A percentile compares a stretch with the other conserved stretches of the same genome.
phyloP scores from a whole-genome alignment of 2,888 invertebrate species.

The Atethmia centrago region DNA sequence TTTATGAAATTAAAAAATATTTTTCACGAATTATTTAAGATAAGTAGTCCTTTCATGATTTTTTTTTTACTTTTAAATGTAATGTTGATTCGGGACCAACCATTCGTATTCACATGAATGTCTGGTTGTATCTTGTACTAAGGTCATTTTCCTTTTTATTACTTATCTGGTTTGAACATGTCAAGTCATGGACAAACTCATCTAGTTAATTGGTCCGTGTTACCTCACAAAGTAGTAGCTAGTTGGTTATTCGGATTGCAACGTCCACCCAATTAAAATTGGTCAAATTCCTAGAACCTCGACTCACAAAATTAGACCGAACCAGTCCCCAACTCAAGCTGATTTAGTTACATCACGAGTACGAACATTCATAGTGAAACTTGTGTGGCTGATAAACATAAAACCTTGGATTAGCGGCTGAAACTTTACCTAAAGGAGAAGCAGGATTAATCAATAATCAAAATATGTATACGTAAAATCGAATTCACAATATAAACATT shows the following conservation, averaged over 20 bases:
- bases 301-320: slow-evolving; percentile 50
- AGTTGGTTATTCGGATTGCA: slow-evolving; percentile 55
- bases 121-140: background rate
- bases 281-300: slow-evolving; percentile 51
- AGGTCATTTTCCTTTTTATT: background rate
- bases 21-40: background rate
- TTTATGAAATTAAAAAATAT: background rate
- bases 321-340: slow-evolving; percentile 45
- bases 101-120: background rate
- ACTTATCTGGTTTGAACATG: background rate
- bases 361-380: slow-evolving; percentile 36
- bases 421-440: slow-evolving; percentile 20
- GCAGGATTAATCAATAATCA: slow-evolving; percentile 61
- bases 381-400: slow-evolving; percentile 16
- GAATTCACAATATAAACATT: slow-evolving; percentile 77
- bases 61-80: background rate
- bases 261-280: slow-evolving; percentile 61
- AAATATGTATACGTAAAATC: slow-evolving; percentile 72
- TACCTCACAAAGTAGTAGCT: slow-evolving; percentile 42
- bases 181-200: slow-evolving; percentile 24
- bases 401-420: slow-evolving; percentile 21
- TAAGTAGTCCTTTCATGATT: background rate
- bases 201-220: slow-evolving; percentile 47
- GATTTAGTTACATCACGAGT: slow-evolving; percentile 52
- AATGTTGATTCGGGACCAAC: background rate